These are phyloP conservation scores for Myodes glareolus DNA, from an alignment of 2,113 vertebrate genomes.

Conservation along the genomic window DNA sequence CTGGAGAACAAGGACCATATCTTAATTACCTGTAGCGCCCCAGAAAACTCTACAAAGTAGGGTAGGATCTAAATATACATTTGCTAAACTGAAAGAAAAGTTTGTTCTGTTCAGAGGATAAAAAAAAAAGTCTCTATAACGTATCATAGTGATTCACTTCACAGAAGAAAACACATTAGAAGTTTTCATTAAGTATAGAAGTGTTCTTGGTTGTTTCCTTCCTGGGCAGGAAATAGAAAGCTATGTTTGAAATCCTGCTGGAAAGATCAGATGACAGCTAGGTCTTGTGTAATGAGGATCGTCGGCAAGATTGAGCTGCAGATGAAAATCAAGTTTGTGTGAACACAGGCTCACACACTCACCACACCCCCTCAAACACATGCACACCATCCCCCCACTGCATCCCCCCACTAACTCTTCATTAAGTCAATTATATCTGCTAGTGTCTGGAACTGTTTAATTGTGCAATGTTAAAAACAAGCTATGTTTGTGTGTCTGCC, in stretches of 20 bases:
- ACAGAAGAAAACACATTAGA: neutral
- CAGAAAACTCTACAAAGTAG: neutral
- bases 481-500: neutral
- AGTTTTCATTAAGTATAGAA: neutral
- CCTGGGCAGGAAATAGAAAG: slow-evolving; percentile 37
- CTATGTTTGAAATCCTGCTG: neutral
- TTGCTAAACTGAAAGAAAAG: slow-evolving; percentile 12
- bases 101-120: neutral
- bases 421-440: slow-evolving; percentile 35
- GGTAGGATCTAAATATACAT: neutral
- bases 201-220: neutral
- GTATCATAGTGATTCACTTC: neutral
- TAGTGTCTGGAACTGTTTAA: neutral
- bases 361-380: neutral
- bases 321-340: slow-evolving; percentile 16
- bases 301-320: neutral
- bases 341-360: neutral
- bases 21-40: neutral
- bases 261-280: slow-evolving; percentile 33
- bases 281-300: slow-evolving; percentile 25
- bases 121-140: neutral
- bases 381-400: too few relatives aligned
- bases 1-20: neutral
- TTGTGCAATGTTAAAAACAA: slow-evolving; percentile 24
- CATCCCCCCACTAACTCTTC: neutral